Conservation (phyloP, 2,113 vertebrate species). For the Takifugu flavidus region DNA sequence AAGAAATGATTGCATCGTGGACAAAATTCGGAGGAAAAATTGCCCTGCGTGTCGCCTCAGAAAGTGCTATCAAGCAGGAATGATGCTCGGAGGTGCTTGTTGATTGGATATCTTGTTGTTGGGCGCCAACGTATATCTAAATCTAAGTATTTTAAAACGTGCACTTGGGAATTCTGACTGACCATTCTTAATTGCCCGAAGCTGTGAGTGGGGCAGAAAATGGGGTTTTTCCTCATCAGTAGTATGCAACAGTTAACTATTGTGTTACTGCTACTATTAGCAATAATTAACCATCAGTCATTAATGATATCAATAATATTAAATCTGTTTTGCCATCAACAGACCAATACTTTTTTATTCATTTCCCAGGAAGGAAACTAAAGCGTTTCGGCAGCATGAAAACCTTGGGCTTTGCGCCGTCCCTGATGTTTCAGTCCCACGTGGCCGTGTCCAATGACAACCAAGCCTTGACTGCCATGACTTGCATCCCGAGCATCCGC, state of each 20-base stretch:
- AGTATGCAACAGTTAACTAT: too few relatives aligned
- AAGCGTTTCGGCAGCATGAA: slow-evolving; percentile 91
- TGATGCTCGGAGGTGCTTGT: slow-evolving; percentile 94
- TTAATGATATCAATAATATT: neutral
- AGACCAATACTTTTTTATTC: slow-evolving; percentile 6
- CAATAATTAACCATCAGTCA: too few relatives aligned
- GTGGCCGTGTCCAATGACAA: slow-evolving; percentile 73
- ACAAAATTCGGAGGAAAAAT: slow-evolving; percentile 98
- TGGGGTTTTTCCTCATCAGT: too few relatives aligned
- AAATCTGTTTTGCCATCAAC: neutral
- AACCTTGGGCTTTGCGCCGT: slow-evolving; percentile 78
- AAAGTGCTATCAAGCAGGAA: slow-evolving; percentile 97
- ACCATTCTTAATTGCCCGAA: too few relatives aligned
- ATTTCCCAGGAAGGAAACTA: slow-evolving; percentile 86
- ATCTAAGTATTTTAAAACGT: neutral
- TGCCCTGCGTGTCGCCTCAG: slow-evolving; percentile 94
- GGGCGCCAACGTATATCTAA: neutral
- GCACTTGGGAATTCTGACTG: too few relatives aligned
- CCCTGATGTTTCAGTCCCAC: slow-evolving; percentile 80
- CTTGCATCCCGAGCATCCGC: slow-evolving; percentile 78
- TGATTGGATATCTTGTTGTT: slow-evolving; percentile 11
- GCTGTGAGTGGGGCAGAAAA: too few relatives aligned
- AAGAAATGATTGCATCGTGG: slow-evolving; percentile 97
- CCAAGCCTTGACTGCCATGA: slow-evolving; percentile 77
- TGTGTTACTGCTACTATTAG: too few relatives aligned